Conservation (phyloP, 2,113 vertebrate species). For the Delphinus delphis region DNA sequence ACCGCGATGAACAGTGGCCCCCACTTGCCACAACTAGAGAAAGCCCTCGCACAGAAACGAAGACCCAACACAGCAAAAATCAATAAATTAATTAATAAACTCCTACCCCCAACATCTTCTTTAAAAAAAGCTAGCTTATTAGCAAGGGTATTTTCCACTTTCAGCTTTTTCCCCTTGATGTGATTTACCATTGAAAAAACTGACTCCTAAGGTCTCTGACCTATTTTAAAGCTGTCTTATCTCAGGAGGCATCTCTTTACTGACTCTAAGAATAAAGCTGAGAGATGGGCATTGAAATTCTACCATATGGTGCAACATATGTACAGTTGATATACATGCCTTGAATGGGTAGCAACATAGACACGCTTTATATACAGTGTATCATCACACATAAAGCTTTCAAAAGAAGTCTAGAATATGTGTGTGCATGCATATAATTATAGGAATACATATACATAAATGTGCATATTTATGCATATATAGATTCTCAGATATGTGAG, state of each 20-base stretch:
- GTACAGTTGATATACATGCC: slow-evolving; percentile 76
- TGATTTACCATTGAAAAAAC: slow-evolving; percentile 45
- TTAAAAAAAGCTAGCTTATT: neutral
- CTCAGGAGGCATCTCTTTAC: slow-evolving; percentile 68
- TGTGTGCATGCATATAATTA: slow-evolving; percentile 60
- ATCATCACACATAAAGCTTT: slow-evolving; percentile 66
- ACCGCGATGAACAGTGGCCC: no score
- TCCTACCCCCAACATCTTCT: no score
- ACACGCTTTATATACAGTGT: slow-evolving; percentile 72
- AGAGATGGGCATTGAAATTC: slow-evolving; percentile 75
- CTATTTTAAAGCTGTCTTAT: slow-evolving; percentile 76
- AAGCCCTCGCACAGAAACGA: no score
- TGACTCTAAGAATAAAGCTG: slow-evolving; percentile 68
- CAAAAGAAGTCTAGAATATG: slow-evolving; percentile 62
- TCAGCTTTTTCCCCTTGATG: slow-evolving; percentile 19
- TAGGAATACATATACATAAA: slow-evolving; percentile 64
- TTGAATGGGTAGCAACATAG: slow-evolving; percentile 80
- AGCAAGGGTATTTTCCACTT: slow-evolving; percentile 16
- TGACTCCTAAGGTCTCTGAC: slow-evolving; percentile 61
- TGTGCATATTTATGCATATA: slow-evolving; percentile 59
- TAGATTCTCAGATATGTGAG: neutral
- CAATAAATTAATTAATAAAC: no score
- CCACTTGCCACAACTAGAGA: no score
- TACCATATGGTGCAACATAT: slow-evolving; percentile 84
- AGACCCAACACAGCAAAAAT: no score